Base-by-base conservation (phyloP, 2,888 invertebrate species). In the Cataglyphis albicans region DNA sequence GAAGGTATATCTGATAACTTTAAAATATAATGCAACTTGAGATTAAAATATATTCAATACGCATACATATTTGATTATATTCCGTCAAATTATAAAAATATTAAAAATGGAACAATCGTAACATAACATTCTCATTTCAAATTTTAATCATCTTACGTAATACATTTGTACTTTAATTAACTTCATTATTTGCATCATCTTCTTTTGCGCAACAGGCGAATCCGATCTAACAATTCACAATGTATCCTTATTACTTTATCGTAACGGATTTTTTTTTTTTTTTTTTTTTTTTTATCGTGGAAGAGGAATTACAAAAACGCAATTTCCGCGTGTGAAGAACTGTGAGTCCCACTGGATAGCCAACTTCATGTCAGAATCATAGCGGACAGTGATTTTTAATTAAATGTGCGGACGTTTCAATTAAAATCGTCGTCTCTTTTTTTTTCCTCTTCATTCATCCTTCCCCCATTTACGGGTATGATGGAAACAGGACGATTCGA, bases 371-470 rank as follows among this genome's bases (percentile, higher is more conserved):
- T 61, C n/a, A 70, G 73, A n/a, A 83, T 86, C 75, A 48, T 65
- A 64, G 82, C 55, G 63, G 87, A 85, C 86, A 87, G 86, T 84
- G 87, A 90, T 88, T 90, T 90, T 90, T 90, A 86, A 90, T 90
- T 90, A 90, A 90, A 88, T 84, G 75, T 67, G 78, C 73, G 85
- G 84, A 90, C 90, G 82, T 90, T 90, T 88, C 90, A 88, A 90
- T 90, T 90, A 90, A 90, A 90, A 86, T 78, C 76, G 74, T n/a
- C 65, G 52, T 41, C 70, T 10, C 48, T 21, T 21, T 25, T 38
- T 38, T 38, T 25, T 73, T 67, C n/a, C 18, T 32, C 48, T 25
- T 41, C 44, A 15, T 41, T 32, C 35, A 67, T 59, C 52, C 55
- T 48, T 52, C 76, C 85, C 64, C 52, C 64, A 64, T 52, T 82